Evolutionary conservation across 2,113 vertebrate genomes (phyloP), one percentile per base, ranked within the genome.

Genomic region (Oryzias curvinotus): DNA sequence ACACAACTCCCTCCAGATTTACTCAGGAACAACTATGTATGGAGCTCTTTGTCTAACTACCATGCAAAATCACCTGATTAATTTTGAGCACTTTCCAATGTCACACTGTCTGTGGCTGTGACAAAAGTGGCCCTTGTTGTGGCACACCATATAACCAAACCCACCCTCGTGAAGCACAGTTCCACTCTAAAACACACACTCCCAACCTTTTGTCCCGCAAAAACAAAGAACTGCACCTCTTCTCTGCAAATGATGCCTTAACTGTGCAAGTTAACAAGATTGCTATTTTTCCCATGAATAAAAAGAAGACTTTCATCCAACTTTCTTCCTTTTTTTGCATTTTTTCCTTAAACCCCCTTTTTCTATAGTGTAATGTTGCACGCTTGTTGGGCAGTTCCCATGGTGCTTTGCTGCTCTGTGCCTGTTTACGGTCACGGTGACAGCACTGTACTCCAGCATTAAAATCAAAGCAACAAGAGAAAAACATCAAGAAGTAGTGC

Each of bases 221-320:
- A 89, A 83, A 91, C 89, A 91, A 91, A 89, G 84, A 77, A 46
- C 74, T 56, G 73, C 65, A 53, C 62, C 88, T 85, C 88, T 68
- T 83, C 82, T 74, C 85, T 79, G 74, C 84, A 90, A 92, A 91
- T 90, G 87, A 91, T 76, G 88, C 90, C 89, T 91, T 91, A 90
- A 91, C 88, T 89, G 88, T 90, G 87, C 70, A 77, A 88, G 84
- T 91, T 92, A 91, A 90, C 87, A 91, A 88, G 85, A 83, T 80
- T 48, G 71, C 75, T 72, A 21, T 71, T 79, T 83, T 73, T 78
- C 68, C 74, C 85, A 88, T 89, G 86, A 91, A 90, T 91, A 91
- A 87, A 87, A 91, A 89, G 88, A 82, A 80, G 72, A 36, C 36
- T 68, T 88, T 76, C 59, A 52, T 82, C 63, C 65, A 71, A 57